Conservation (phyloP, 2,888 invertebrate genomes). For the Heliconius sara region DNA sequence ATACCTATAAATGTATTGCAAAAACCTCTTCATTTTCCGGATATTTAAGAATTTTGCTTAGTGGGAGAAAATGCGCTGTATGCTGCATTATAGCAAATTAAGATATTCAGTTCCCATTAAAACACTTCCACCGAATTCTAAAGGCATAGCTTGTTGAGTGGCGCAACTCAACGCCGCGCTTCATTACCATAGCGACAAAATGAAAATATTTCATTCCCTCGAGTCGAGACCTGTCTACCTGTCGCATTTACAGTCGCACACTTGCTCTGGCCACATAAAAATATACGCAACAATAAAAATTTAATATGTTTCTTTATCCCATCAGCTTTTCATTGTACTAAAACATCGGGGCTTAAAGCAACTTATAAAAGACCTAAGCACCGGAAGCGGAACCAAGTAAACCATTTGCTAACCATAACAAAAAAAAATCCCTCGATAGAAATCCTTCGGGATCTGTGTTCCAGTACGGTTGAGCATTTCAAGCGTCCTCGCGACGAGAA, state of each 20-base stretch:
- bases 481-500: constrained; percentile 36
- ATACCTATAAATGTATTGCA: no score
- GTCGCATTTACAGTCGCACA: not conserved
- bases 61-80: no score
- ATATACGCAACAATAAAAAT: no score
- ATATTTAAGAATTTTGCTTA: no score
- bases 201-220: not conserved
- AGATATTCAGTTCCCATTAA: no score
- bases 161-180: not conserved
- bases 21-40: no score
- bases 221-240: not conserved
- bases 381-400: constrained; percentile 12
- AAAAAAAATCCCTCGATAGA: not conserved
- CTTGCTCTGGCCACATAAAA: not conserved
- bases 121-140: not conserved
- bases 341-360: not conserved
- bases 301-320: no score
- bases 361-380: constrained; percentile 1
- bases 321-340: not conserved
- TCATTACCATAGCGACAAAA: not conserved
- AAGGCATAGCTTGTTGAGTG: not conserved
- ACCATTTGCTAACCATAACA: constrained; percentile 1
- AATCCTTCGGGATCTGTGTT: constrained; percentile 9
- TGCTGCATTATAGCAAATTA: no score
- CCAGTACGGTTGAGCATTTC: constrained; percentile 17